Evolutionary conservation across 2,888 invertebrate genomes (phyloP), one percentile per base, ranked within the genome.

Genomic region (Leptogaster cylindrica): DNA sequence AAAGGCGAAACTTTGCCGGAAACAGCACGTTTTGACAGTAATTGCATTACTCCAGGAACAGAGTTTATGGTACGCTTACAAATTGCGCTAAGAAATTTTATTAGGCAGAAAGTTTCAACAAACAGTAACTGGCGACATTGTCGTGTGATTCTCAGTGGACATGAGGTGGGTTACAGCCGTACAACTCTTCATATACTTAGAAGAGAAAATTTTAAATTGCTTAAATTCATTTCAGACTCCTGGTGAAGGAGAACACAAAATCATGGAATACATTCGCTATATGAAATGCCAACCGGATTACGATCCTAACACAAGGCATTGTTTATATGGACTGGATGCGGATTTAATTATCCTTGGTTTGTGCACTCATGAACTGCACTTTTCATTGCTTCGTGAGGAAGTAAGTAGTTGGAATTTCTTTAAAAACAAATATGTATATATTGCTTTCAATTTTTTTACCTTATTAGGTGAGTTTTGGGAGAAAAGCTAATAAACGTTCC

Each of bases 191-290:
- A 16, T 5, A 44, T 16, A 14, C 7, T n/a, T 41, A 27, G 14
- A 31, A 20, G 25, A 18, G 28, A 31, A 39, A 51, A 46, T 66
- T 12, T 23, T 63, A 51, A 51, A 18, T 50, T 27, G 7, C 7
- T 46, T 2, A 14, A 63, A 69, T 69, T 71, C 64, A 72, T 78
- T 76, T 66, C 73, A 91, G 90, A 90, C 93, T 1, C 97, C 97
- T 1, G 98, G 98, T 0, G 98, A 98, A 84, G 98, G 97, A 1
- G 97, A 97, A 80, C 97, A 97, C 78, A 98, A 98, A 82, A 95
- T 98, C 70, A 97, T 98, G 97, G 98, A 98, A 80, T 98, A 95
- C 77, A 97, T 99, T 73, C 86, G 98, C 2, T 92, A 88, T 82
- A 85, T 93, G 75, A 91, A 93, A 74, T 86, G 93, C 0, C 89